Evolutionary conservation across 2,797 vertebrate species (phyloP).

Genomic region (Tinamus major): DNA sequence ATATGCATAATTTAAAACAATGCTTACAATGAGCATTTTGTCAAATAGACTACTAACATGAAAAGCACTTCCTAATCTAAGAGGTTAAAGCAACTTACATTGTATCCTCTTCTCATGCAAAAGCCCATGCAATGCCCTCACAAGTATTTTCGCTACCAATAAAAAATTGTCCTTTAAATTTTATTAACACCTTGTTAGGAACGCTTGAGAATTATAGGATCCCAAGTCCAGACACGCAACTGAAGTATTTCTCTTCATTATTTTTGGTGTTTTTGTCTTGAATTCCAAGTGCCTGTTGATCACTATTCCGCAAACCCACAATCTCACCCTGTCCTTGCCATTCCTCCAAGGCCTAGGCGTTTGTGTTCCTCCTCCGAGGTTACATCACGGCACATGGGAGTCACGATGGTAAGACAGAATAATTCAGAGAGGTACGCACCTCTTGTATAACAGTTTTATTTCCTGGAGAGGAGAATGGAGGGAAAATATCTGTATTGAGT

Average conservation of each 20-base stretch:
- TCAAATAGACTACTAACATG: neutral
- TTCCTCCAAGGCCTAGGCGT: neutral
- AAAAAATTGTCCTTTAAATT: neutral
- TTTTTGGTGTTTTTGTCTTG: neutral
- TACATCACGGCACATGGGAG: neutral
- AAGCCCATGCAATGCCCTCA: neutral
- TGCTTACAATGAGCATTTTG: neutral
- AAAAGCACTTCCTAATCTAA: neutral
- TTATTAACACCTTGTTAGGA: neutral
- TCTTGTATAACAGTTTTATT: neutral
- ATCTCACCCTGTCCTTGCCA: neutral
- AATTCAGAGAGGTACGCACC: neutral
- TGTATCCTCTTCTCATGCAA: neutral
- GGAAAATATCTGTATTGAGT: neutral
- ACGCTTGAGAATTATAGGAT: neutral
- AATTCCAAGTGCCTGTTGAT: neutral
- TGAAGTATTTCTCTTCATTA: neutral
- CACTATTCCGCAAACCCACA: neutral
- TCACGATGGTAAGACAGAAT: neutral
- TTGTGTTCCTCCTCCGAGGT: neutral
- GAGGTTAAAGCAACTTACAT: neutral
- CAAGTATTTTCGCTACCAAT: neutral
- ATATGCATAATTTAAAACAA: neutral
- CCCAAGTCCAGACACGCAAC: neutral
- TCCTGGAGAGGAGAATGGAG: neutral